phyloP scores from a whole-genome alignment of 2,113 vertebrate genomes.

The Chionomys nivalis region DNA sequence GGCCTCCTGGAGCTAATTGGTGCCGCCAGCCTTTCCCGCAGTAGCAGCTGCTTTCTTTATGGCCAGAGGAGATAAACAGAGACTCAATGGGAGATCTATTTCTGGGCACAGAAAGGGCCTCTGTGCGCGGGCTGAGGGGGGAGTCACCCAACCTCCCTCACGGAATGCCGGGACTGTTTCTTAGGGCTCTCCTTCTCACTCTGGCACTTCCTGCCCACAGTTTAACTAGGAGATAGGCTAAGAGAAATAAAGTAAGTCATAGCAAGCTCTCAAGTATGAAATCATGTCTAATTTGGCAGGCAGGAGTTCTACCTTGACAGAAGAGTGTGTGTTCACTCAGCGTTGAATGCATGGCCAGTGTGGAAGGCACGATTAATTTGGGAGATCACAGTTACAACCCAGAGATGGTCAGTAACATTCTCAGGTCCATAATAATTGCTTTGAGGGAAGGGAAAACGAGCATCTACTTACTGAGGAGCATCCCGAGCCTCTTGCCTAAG shows the following conservation, averaged over 20 bases:
- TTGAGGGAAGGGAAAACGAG: background rate
- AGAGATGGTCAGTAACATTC: background rate
- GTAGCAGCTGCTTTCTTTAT: conserved; percentile 67
- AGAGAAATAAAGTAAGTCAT: conserved; percentile 10
- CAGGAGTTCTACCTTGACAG: background rate
- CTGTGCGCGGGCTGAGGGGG: conserved; percentile 52
- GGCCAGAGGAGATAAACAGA: conserved; percentile 73
- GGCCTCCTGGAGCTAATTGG: conserved; percentile 65
- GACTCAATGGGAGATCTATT: conserved; percentile 72
- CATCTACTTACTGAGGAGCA: background rate
- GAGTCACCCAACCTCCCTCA: background rate
- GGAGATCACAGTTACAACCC: background rate
- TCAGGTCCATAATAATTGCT: background rate
- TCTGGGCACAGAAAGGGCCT: conserved; percentile 70
- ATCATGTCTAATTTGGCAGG: conserved; percentile 4
- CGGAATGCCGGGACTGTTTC: background rate
- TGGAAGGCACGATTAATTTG: background rate
- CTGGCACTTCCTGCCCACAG: background rate
- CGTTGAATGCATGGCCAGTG: background rate
- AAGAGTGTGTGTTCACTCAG: background rate
- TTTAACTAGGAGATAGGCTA: background rate
- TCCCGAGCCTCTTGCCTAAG: background rate
- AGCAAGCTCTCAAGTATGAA: background rate
- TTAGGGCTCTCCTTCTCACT: background rate
- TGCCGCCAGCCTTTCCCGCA: conserved; percentile 52